These are phyloP conservation scores for Dinoponera quadriceps DNA, from an alignment of 1,140 invertebrate genomes.

Conservation along the genomic window DNA sequence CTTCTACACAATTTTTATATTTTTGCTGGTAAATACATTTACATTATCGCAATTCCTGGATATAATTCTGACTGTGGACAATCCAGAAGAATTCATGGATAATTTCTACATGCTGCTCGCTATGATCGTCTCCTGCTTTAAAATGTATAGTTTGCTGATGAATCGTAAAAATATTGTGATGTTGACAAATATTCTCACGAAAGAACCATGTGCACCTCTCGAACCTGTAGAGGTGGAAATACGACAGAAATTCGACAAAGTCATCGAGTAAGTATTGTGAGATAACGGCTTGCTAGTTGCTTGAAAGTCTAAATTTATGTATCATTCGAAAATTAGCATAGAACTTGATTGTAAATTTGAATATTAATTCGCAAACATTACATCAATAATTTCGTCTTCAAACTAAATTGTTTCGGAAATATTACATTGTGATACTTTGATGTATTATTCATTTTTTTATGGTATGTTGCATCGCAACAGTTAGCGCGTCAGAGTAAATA, in stretches of 20 bases:
- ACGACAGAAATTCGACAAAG: constrained; percentile 35
- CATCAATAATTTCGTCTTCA: constrained; percentile 12
- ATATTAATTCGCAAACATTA: not conserved
- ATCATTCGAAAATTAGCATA: not conserved
- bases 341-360: not conserved
- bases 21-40: constrained; percentile 18
- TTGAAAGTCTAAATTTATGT: constrained; percentile 1
- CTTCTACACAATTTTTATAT: constrained; percentile 3
- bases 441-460: no score
- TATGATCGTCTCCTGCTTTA: constrained; percentile 47
- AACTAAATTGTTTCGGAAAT: not conserved
- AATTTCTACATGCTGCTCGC: constrained; percentile 71
- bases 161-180: constrained; percentile 49
- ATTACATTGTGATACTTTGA: no score
- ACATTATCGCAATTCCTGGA: constrained; percentile 49
- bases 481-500: not conserved
- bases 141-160: constrained; percentile 50
- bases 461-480: not conserved
- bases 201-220: constrained; percentile 47
- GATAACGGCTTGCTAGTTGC: not conserved
- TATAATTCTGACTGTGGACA: constrained; percentile 41
- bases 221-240: constrained; percentile 62
- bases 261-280: constrained; percentile 58
- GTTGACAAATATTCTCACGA: constrained; percentile 36
- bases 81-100: constrained; percentile 62